Base-by-base conservation (phyloP, 2,797 vertebrate species). In the Catostomus latipinnis region DNA sequence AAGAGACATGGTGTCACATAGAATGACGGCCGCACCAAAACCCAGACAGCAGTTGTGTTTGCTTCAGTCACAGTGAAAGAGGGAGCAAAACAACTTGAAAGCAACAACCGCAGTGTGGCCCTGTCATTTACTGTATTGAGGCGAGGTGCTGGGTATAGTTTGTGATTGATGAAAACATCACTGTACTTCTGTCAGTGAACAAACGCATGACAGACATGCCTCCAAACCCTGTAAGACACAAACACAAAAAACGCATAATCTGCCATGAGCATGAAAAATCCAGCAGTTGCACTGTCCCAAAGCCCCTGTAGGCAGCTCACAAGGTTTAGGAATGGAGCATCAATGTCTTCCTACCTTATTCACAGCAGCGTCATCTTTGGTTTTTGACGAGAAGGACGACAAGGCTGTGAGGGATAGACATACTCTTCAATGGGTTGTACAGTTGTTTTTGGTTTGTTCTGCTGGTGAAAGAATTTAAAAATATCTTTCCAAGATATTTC, bases 91-190 rank as follows among this genome's bases (percentile, higher is more conserved):
- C 71, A 50, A 74, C 74, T 60, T 16, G 45, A 78, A 83, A 74
- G 67, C 81, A 71, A 78, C 61, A 73, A 34, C 14, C 34, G 43
- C 14, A 75, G 65, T 68, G 71, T 16, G 8, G 12, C 60, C 71
- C 76, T 75, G 22, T 62, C 80, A 53, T 81, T 81, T 78, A 73
- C 61, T 60, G 66, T 60, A 67, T 78, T 0, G 52, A 66, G 49
- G 71, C 71, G 53, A 75, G 9, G 14, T 58, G 52, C 16, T 2
- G 8, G 73, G 56, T 61, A 71, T 53, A 81, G 71, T 78, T 63
- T 72, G 72, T 69, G 73, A 78, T 62, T 81, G 62, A 81, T 63
- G 75, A 62, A 83, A 73, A 73, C 50, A 60, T 61, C 56, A 70
- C 58, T 2, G 11, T n/a, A 58, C 71, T 50, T 78, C 57, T 70